Evolutionary conservation across 2,888 invertebrate genomes (phyloP).

Genomic region (Hoplodrina ambigua): DNA sequence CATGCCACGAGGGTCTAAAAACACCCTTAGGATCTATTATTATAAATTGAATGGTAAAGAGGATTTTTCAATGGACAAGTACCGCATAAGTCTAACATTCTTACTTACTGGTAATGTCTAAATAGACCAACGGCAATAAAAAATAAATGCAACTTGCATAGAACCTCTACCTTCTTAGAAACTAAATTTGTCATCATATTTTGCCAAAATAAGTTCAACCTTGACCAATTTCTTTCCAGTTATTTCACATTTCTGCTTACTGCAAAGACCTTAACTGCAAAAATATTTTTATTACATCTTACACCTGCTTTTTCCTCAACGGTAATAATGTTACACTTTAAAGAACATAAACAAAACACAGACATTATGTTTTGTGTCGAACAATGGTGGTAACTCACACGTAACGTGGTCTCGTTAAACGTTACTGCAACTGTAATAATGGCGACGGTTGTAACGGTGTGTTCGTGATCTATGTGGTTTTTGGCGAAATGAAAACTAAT

Average conservation of each 20-base stretch:
- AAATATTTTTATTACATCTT: slow-evolving; percentile 20
- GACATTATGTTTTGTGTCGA: slow-evolving; percentile 28
- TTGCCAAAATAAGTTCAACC: background rate
- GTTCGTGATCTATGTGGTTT: slow-evolving; percentile 33
- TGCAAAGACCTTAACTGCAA: slow-evolving; percentile 1
- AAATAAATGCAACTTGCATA: background rate
- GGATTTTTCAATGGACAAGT: too few species aligned
- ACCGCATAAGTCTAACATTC: too few species aligned
- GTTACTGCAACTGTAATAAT: slow-evolving; percentile 55
- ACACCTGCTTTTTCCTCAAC: slow-evolving; percentile 40
- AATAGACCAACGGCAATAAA: too few species aligned
- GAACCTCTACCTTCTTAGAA: slow-evolving; percentile 1
- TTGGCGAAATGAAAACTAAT: slow-evolving; percentile 21
- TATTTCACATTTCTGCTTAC: slow-evolving; percentile 26
- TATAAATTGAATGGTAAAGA: too few species aligned
- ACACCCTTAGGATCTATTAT: too few species aligned
- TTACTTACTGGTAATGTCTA: too few species aligned
- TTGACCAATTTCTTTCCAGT: slow-evolving; percentile 9
- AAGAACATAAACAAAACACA: slow-evolving; percentile 35
- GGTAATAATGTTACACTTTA: slow-evolving; percentile 35
- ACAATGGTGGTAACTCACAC: slow-evolving; percentile 51
- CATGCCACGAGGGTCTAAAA: too few species aligned
- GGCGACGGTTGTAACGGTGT: slow-evolving; percentile 36
- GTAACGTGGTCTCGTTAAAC: slow-evolving; percentile 35
- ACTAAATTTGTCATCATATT: background rate